Evolutionary conservation across 1,140 invertebrate species (phyloP).

Genomic region (Vollenhovia emeryi): DNA sequence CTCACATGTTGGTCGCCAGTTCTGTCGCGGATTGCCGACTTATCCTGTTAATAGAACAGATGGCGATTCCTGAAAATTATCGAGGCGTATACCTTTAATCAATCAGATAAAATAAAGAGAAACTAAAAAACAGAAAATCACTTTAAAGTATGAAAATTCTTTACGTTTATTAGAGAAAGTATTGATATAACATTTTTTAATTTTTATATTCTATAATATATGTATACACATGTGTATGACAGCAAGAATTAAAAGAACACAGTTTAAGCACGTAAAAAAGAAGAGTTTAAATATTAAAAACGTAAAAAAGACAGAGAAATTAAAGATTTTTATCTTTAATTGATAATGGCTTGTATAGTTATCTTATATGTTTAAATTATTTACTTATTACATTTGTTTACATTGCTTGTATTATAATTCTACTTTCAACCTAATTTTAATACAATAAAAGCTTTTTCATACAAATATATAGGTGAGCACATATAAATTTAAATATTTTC

Average conservation of each 20-base stretch:
- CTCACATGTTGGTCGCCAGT: conserved; percentile 75
- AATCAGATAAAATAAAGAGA: neutral
- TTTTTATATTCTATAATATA: neutral
- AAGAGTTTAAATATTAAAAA: too few species aligned
- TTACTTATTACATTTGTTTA: neutral
- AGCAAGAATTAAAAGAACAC: neutral
- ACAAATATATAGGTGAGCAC: too few species aligned
- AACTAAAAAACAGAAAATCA: neutral
- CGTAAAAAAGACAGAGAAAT: too few species aligned
- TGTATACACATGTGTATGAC: neutral
- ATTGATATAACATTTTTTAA: neutral
- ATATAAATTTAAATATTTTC: too few species aligned
- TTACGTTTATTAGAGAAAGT: neutral
- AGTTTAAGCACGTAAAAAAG: too few species aligned
- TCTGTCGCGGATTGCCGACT: conserved; percentile 66
- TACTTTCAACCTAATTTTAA: neutral
- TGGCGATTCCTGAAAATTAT: conserved; percentile 71
- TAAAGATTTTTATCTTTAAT: too few species aligned
- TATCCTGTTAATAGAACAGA: conserved; percentile 78
- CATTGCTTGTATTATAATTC: neutral
- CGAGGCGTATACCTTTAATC: neutral
- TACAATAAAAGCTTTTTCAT: too few species aligned
- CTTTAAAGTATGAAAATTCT: neutral
- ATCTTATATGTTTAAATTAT: neutral
- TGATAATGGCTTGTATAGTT: too few species aligned